Evolutionary conservation across 2,797 vertebrate genomes (phyloP).

Genomic region (Ciconia nigra): DNA sequence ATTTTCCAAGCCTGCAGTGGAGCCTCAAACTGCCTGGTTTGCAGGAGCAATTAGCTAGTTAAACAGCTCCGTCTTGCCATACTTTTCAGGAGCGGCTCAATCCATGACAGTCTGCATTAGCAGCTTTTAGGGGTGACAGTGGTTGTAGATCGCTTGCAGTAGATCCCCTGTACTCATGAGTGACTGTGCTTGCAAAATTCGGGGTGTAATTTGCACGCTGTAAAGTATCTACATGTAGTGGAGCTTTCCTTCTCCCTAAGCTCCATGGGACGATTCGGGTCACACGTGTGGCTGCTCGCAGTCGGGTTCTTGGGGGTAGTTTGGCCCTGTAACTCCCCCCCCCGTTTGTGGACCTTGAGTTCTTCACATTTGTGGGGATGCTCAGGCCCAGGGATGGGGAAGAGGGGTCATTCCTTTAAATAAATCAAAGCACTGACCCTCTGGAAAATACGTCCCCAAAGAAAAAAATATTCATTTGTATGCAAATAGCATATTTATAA

Average conservation of each 20-base stretch:
- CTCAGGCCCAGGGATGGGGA: background rate
- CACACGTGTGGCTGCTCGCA: accelerated
- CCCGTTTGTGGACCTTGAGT: accelerated
- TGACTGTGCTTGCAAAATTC: background rate
- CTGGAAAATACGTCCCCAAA: background rate
- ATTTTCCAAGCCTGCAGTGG: background rate
- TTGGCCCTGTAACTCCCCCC: accelerated
- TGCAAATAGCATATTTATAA: background rate
- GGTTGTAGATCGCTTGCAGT: accelerated
- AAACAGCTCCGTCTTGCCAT: accelerated
- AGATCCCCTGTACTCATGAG: background rate
- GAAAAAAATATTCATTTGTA: background rate
- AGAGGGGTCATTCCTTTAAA: background rate
- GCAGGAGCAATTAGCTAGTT: background rate
- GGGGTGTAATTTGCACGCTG: background rate
- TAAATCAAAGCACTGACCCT: background rate
- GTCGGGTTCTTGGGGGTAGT: background rate
- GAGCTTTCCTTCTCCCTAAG: background rate
- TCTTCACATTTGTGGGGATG: background rate
- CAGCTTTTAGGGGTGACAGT: background rate
- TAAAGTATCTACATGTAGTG: accelerated
- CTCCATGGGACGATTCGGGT: accelerated
- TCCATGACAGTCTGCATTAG: accelerated
- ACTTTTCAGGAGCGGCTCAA: background rate
- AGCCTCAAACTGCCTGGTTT: background rate